A percentile compares a stretch with the other conserved stretches of the same genome.
Conservation (phyloP, 2,797 vertebrate genomes). For the Mycteria americana region DNA sequence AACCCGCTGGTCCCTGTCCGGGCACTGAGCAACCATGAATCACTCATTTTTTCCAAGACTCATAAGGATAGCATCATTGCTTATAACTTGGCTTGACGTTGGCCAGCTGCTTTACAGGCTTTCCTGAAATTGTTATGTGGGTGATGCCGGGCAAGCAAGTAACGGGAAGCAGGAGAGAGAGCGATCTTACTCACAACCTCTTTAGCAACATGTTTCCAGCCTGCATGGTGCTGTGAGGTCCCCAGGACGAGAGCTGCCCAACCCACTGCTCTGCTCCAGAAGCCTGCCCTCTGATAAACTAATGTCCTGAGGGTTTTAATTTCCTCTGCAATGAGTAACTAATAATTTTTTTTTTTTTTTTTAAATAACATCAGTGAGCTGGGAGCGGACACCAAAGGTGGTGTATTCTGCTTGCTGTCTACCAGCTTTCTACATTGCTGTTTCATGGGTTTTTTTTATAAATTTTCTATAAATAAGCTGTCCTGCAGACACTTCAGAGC, state of each 20-base stretch:
- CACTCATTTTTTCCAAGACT: not conserved
- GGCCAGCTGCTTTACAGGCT: not conserved
- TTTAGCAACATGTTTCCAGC: not conserved
- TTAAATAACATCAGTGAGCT: not conserved
- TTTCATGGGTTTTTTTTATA: not conserved
- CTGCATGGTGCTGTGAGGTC: not conserved
- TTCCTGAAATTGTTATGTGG: not conserved
- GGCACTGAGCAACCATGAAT: not conserved
- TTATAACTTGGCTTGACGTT: not conserved
- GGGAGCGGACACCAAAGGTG: not conserved
- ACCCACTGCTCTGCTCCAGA: not conserved
- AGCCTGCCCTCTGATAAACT: not conserved
- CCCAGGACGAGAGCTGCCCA: not conserved
- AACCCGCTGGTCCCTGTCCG: rapidly evolving
- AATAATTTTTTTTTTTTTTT: not conserved
- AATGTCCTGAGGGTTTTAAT: not conserved
- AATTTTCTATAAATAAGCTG: not conserved
- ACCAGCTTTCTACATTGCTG: not conserved
- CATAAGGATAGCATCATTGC: not conserved
- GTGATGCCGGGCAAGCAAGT: not conserved
- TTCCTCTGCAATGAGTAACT: not conserved
- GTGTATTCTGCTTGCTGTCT: not conserved
- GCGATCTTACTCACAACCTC: not conserved
- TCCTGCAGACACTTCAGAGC: not conserved
- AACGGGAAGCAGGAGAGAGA: not conserved